A percentile compares a stretch with the other conserved stretches of the same genome.
Conservation (phyloP, 2,888 invertebrate species). For the Philonicus albiceps region DNA sequence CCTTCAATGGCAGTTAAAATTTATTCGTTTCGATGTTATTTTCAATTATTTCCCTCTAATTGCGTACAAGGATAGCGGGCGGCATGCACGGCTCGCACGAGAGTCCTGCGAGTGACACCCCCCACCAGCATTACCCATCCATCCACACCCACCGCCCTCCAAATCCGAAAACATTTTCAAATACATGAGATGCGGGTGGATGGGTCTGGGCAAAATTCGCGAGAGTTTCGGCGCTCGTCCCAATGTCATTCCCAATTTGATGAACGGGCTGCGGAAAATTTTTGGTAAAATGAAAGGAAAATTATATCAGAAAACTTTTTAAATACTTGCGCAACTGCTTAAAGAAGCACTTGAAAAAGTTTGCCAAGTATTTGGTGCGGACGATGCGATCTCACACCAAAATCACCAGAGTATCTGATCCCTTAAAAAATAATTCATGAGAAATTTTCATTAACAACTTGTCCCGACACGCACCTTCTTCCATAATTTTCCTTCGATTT, state of each 20-base stretch:
- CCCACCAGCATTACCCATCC: background rate
- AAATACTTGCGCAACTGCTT: background rate
- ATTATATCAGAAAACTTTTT: constrained; percentile 13
- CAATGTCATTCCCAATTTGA: constrained; percentile 31
- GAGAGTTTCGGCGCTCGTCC: background rate
- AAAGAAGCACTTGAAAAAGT: constrained; percentile 32
- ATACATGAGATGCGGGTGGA: background rate
- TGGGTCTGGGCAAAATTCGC: background rate
- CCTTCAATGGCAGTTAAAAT: constrained; percentile 44
- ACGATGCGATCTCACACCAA: background rate
- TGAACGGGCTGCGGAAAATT: constrained; percentile 5
- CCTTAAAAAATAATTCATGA: constrained; percentile 38
- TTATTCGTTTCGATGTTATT: constrained; percentile 45
- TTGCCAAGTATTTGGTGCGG: background rate
- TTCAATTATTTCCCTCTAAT: constrained; percentile 44
- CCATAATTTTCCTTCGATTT: constrained; percentile 33
- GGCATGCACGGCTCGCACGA: background rate
- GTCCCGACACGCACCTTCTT: constrained; percentile 2
- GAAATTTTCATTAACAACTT: constrained; percentile 34
- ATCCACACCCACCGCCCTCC: background rate
- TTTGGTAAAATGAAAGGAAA: background rate
- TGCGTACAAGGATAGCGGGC: constrained; percentile 20
- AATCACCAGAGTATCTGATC: constrained; percentile 17
- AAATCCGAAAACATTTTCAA: background rate
- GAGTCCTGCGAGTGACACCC: background rate